phyloP scores from a whole-genome alignment of 2,888 invertebrate species.

The Volucella inflata region DNA sequence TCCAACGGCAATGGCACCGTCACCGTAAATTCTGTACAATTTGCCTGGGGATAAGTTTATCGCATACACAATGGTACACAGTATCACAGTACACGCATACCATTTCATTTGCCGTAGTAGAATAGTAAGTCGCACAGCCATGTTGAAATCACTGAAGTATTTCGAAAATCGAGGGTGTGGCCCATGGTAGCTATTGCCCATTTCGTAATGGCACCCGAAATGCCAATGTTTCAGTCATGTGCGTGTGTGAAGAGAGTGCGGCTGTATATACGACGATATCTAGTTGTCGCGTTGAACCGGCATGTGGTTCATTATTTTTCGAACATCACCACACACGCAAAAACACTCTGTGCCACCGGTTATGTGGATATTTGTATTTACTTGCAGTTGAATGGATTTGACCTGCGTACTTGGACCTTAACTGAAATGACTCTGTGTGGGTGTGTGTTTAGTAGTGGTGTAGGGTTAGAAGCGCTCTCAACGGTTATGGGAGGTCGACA shows the following conservation, averaged over 20 bases:
- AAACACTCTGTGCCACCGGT: constrained; percentile 5
- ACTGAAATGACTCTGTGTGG: constrained; percentile 29
- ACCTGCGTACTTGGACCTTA: constrained; percentile 72
- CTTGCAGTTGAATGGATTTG: constrained; percentile 58
- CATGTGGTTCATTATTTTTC: constrained; percentile 57
- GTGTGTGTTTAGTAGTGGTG: constrained; percentile 26
- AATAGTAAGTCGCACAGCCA: constrained; percentile 79
- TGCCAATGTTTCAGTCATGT: constrained; percentile 40
- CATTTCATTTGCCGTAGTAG: constrained; percentile 48
- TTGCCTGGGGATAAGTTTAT: constrained; percentile 17
- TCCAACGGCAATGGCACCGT: constrained; percentile 41
- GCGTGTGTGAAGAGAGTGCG: constrained; percentile 70
- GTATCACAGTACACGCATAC: constrained; percentile 67
- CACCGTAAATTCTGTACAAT: constrained; percentile 35
- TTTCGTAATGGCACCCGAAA: constrained; percentile 79
- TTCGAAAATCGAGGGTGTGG: constrained; percentile 83
- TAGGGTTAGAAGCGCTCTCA: constrained; percentile 9
- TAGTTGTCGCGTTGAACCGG: constrained; percentile 66
- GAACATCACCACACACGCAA: constrained; percentile 43
- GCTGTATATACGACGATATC: constrained; percentile 68
- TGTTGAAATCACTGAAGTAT: constrained; percentile 83
- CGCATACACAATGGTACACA: constrained; percentile 32
- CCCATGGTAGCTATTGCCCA: constrained; percentile 76
- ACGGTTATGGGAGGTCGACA: constrained; percentile 46
- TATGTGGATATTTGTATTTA: constrained; percentile 54